A percentile compares a stretch with the other conserved stretches of the same genome.
phyloP scores from a whole-genome alignment of 1,140 invertebrate species.

The Telenomus remus region DNA sequence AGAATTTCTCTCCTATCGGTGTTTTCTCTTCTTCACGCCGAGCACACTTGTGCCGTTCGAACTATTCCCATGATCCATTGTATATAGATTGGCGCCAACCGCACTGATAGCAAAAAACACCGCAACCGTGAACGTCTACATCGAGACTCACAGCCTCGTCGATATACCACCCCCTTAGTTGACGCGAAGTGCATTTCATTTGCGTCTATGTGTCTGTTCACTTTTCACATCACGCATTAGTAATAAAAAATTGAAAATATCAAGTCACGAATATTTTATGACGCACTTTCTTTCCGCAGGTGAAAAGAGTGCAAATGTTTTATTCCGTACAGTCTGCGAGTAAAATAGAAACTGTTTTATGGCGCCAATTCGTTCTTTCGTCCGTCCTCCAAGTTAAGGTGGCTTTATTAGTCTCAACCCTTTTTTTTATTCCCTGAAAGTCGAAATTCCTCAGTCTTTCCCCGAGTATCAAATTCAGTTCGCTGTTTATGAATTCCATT shows the following conservation, averaged over 20 bases:
- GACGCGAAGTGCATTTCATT: constrained; percentile 47
- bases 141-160: not conserved
- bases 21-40: constrained; percentile 14
- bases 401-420: too few species aligned
- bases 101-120: constrained; percentile 34
- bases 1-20: not conserved
- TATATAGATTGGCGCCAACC: constrained; percentile 31
- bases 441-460: too few species aligned
- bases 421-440: too few species aligned
- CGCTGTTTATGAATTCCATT: too few species aligned
- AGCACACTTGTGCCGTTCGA: constrained; percentile 29
- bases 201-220: constrained; percentile 41
- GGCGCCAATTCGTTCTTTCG: constrained; percentile 3
- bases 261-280: constrained; percentile 46
- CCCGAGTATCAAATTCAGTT: too few species aligned
- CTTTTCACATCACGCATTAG: constrained; percentile 49
- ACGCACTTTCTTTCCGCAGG: constrained; percentile 19
- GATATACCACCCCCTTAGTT: constrained; percentile 28
- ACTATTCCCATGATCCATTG: constrained; percentile 21
- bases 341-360: constrained; percentile 45
- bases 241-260: constrained; percentile 56
- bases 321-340: constrained; percentile 30
- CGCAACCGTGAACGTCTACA: constrained; percentile 16
- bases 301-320: constrained; percentile 34
- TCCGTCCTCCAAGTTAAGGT: constrained; percentile 19